These are phyloP conservation scores for Syngnathus acus DNA, from an alignment of 2,797 vertebrate genomes.

Conservation along the genomic window DNA sequence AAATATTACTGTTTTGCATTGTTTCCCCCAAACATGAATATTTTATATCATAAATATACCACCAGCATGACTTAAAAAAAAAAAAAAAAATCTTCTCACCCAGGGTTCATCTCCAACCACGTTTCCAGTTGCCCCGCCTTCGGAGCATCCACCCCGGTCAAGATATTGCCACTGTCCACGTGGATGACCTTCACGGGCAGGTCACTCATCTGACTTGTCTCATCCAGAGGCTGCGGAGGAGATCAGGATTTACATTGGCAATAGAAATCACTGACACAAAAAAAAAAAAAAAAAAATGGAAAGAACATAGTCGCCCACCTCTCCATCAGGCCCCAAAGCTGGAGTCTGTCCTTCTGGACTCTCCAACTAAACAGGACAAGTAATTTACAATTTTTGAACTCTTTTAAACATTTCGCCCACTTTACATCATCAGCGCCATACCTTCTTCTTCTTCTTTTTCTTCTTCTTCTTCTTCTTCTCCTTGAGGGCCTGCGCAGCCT, in stretches of 20 bases:
- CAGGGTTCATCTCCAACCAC: constrained; percentile 97
- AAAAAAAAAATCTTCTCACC: constrained; percentile 62
- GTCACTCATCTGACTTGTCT: constrained; percentile 98
- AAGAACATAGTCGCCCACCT: constrained; percentile 58
- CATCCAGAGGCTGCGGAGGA: constrained; percentile 82
- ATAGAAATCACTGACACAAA: background rate
- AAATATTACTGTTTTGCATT: no score
- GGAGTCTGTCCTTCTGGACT: constrained; percentile 77
- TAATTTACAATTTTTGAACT: background rate
- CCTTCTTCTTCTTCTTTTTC: constrained; percentile 83
- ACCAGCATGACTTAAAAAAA: no score
- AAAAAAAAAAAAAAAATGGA: background rate
- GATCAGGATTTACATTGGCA: background rate
- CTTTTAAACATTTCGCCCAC: background rate
- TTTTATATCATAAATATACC: no score
- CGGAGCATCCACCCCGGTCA: constrained; percentile 86
- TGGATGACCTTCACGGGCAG: constrained; percentile 94
- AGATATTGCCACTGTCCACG: constrained; percentile 91
- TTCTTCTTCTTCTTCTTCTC: constrained; percentile 97
- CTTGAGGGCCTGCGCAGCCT: constrained; percentile 91
- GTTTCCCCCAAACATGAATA: no score
- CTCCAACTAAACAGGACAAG: constrained; percentile 67
- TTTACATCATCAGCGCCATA: constrained; percentile 6
- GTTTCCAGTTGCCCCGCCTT: constrained; percentile 89
- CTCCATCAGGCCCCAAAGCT: constrained; percentile 86